phyloP scores from a whole-genome alignment of 2,113 vertebrate species.

The Alethe diademata region DNA sequence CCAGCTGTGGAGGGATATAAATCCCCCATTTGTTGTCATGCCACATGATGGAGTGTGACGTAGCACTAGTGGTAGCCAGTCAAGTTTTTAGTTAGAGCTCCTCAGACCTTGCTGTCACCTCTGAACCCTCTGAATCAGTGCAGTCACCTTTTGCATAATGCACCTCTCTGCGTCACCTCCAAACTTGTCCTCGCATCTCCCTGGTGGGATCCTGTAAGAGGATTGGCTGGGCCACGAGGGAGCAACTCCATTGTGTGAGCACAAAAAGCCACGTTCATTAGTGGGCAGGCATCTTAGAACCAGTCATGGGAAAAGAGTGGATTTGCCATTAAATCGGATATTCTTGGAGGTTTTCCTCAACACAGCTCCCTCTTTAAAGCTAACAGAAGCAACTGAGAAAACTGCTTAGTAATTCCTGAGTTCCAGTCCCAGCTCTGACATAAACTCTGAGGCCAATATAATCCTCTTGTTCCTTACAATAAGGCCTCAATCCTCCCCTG shows the following conservation, averaged over 20 bases:
- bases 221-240: conserved; percentile 36
- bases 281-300: neutral
- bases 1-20: neutral
- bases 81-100: neutral
- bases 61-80: neutral
- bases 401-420: conserved; percentile 28
- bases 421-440: conserved; percentile 29
- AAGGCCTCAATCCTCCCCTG: conserved; percentile 1
- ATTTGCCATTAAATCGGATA: conserved; percentile 64
- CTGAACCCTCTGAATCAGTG: neutral
- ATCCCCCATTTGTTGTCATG: neutral
- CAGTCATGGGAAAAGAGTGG: neutral
- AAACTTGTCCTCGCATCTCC: neutral
- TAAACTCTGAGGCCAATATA: conserved; percentile 4
- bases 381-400: conserved; percentile 28
- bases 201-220: conserved; percentile 27
- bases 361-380: conserved; percentile 7
- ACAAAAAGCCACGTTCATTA: conserved; percentile 22
- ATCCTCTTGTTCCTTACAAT: conserved; percentile 40
- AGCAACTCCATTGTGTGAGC: conserved; percentile 3
- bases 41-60: rapidly evolving
- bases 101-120: neutral
- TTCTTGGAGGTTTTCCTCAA: conserved; percentile 38
- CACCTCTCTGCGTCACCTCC: neutral
- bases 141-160: neutral